Conservation (phyloP, 2,113 vertebrate genomes). For the Coreoperca whiteheadi region DNA sequence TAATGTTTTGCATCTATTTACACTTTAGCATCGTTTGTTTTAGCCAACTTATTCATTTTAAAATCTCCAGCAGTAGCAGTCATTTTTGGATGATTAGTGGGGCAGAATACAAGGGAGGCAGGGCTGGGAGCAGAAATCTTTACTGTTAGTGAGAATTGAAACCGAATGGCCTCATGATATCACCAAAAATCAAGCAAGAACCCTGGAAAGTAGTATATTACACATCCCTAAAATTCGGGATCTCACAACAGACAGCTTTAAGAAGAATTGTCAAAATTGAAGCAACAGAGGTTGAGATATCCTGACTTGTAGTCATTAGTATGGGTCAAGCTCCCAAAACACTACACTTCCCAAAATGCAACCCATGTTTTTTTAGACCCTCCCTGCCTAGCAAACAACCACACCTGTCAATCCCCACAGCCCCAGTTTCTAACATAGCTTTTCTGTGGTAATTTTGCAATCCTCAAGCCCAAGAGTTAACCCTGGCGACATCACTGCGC, state of each 20-base stretch:
- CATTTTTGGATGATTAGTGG: not conserved
- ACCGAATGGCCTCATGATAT: not conserved
- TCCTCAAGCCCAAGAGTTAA: not conserved
- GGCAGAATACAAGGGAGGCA: not conserved
- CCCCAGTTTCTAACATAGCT: not conserved
- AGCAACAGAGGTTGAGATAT: not conserved
- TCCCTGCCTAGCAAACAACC: not conserved
- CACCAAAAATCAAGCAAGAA: not conserved
- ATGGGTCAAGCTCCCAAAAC: not conserved
- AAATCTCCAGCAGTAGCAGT: not conserved
- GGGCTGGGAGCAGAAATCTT: not conserved
- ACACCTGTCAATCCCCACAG: not conserved
- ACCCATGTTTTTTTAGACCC: not conserved
- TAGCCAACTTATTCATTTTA: not conserved
- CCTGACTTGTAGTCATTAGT: too few relatives aligned
- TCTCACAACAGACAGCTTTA: not conserved
- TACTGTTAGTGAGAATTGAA: not conserved
- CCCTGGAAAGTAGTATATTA: not conserved
- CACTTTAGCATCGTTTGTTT: slow-evolving; percentile 24
- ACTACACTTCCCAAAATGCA: not conserved
- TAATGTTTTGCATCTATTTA: slow-evolving; percentile 17
- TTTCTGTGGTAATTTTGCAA: not conserved
- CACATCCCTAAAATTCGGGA: not conserved
- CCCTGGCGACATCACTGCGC: not conserved
- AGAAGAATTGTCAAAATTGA: not conserved